Evolutionary conservation across 1,140 invertebrate genomes (phyloP), one percentile per base, ranked within the genome.

Genomic region (Stegodyphus mimosarum): DNA sequence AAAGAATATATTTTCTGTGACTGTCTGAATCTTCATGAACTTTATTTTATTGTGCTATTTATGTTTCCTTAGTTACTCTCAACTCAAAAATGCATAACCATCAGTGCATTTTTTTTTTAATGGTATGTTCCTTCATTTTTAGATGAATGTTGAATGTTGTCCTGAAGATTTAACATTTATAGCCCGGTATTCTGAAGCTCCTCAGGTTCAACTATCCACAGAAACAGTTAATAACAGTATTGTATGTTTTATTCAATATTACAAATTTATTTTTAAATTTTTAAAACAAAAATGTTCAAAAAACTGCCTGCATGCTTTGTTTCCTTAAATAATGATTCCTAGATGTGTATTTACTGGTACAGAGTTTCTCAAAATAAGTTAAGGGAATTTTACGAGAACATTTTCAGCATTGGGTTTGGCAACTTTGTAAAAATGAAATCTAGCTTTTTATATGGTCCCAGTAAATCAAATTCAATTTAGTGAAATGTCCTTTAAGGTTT

Each of bases 161-260:
- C 87, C 74, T 18, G 86, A 87, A 76, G 78, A 88, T 55, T 73
- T 95, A 64, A 94, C 94, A 13, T 92, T 94, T 9, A 94, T 95
- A 0, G 94, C 94, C 0, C 93, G 93, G 17, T 93, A 95, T 88
- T 93, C 95, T 87, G 95, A 95, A 88, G 94, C 78, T 95, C 89
- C 90, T 94, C 88, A 72, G 17, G 50, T 86, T 64, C 50, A 86
- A 64, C 51, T 64, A 13, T 71, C 52, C 6, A 48, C 70, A 48
- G 75, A 71, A 72, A 4, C 53, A 60, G 15, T 15, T 60, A 60
- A 60, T 10, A 15, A 60, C 9, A 60, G 9, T 10, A 60, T 15
- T 60, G 55, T 60, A 60, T 9, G 55, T 60, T 10, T 60, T 60
- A 10, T 60, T 60, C 15, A 10, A 15, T 60, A 60, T 5, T 10